Percentiles rank a stretch among this genome's conserved stretches.
phyloP scores from a whole-genome alignment of 2,113 vertebrate species.

The Oxygymnocypris stewartii region DNA sequence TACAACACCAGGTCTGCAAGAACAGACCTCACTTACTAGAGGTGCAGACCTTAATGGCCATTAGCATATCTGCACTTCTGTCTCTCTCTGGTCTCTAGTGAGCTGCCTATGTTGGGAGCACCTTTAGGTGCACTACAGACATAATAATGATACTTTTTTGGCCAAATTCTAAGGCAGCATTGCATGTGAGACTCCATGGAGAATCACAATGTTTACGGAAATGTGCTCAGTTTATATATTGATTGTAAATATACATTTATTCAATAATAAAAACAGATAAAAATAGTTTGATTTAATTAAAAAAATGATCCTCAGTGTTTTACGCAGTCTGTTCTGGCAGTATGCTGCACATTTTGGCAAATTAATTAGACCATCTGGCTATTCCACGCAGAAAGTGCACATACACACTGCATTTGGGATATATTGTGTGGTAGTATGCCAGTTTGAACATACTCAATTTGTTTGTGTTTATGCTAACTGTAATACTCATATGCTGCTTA shows the following conservation, averaged over 20 bases:
- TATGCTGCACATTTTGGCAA: not conserved
- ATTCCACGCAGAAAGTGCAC: not conserved
- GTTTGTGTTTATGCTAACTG: not conserved
- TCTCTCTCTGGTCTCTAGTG: not conserved
- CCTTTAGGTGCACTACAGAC: not conserved
- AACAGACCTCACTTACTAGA: slow-evolving; percentile 53
- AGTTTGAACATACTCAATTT: not conserved
- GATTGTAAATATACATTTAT: not conserved
- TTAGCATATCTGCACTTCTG: not conserved
- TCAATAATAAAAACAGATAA: not conserved
- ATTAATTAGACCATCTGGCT: not conserved
- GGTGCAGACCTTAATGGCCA: not conserved
- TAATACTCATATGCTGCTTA: not conserved
- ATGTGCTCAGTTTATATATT: not conserved
- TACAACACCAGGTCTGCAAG: slow-evolving; percentile 48
- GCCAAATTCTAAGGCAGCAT: not conserved
- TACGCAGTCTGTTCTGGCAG: not conserved
- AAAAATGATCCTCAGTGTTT: not conserved
- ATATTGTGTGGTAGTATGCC: slow-evolving; percentile 2
- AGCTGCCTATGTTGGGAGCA: not conserved
- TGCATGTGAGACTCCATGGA: not conserved
- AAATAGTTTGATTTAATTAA: not conserved
- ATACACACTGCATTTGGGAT: not conserved
- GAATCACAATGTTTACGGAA: not conserved
- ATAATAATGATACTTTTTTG: not conserved